These are phyloP conservation scores for Ecdyonurus torrentis DNA, from an alignment of 2,888 invertebrate species.

Conservation along the genomic window DNA sequence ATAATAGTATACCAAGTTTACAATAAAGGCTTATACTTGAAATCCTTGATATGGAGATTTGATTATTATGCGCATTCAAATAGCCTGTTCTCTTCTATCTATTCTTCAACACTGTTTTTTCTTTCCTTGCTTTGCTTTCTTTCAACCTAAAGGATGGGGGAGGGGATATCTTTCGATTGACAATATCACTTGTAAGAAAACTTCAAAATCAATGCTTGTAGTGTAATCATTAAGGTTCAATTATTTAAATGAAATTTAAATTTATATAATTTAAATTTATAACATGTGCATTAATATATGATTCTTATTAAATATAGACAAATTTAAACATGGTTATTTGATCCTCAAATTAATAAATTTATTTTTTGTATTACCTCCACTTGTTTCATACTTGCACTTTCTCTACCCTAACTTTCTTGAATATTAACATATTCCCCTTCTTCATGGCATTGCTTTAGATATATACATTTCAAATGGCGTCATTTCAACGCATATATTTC, in stretches of 20 bases:
- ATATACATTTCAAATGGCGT: neutral
- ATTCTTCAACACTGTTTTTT: neutral
- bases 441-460: neutral
- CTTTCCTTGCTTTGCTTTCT: neutral
- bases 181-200: neutral
- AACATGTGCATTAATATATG: no score
- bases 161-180: neutral
- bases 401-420: no score
- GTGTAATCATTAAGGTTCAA: no score
- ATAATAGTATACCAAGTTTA: neutral
- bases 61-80: neutral
- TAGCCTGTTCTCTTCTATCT: neutral
- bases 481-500: neutral
- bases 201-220: no score
- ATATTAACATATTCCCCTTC: neutral
- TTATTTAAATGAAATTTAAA: no score
- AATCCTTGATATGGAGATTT: neutral
- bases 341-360: no score
- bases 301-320: no score
- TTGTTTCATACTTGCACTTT: no score
- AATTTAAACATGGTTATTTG: no score
- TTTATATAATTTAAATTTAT: no score
- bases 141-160: neutral
- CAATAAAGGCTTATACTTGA: neutral
- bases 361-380: no score